Conservation (phyloP, 2,888 invertebrate genomes). For the Euplagia quadripunctaria region DNA sequence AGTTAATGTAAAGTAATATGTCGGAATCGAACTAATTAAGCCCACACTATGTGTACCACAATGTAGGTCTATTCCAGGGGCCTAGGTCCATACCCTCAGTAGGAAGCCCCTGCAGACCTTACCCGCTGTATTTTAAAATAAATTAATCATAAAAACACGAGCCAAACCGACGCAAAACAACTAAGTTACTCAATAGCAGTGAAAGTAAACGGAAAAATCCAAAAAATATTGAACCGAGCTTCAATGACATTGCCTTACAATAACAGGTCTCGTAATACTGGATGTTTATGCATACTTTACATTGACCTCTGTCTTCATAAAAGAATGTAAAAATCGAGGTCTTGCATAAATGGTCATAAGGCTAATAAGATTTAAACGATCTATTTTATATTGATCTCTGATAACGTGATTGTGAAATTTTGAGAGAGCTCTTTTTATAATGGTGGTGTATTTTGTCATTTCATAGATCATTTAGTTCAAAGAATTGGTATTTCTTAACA, state of each 20-base stretch:
- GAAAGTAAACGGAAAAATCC: slow-evolving; percentile 14
- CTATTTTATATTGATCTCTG: slow-evolving; percentile 12
- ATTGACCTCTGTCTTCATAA: slow-evolving; percentile 1
- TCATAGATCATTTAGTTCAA: neutral
- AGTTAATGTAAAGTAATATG: no score
- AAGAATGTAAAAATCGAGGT: neutral
- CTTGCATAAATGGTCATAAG: slow-evolving; percentile 2
- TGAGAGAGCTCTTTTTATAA: slow-evolving; percentile 3
- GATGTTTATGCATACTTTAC: neutral
- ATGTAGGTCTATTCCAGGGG: no score
- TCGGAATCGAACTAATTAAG: no score
- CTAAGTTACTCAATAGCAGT: slow-evolving; percentile 8
- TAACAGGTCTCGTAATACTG: neutral
- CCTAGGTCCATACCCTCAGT: no score
- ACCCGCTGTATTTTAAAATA: no score
- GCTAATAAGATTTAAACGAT: neutral
- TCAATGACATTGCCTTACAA: neutral
- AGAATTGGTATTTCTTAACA: no score
- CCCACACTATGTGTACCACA: no score
- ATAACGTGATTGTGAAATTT: neutral
- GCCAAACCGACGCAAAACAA: no score
- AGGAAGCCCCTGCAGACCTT: no score
- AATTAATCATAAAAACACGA: slow-evolving; percentile 11
- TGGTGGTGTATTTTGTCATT: neutral
- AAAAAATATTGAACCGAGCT: slow-evolving; percentile 10